A percentile compares a stretch with the other conserved stretches of the same genome.
phyloP scores from a whole-genome alignment of 2,797 vertebrate genomes.

The Xenentodon cancila region DNA sequence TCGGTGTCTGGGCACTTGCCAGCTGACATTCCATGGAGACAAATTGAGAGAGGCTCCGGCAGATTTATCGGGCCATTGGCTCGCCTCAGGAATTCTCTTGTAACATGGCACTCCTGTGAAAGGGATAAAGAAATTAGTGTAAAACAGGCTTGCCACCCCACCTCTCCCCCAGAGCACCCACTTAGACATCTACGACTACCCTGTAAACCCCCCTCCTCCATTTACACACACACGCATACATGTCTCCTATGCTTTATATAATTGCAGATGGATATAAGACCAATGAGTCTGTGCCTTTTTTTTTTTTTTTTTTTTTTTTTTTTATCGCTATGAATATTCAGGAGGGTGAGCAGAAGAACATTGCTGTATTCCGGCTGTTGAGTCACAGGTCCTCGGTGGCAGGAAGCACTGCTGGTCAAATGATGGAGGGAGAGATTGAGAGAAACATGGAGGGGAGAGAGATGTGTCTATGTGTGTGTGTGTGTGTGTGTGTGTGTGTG shows the following conservation, averaged over 20 bases:
- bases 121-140: conserved; percentile 84
- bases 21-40: conserved; percentile 86
- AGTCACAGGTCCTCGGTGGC: conserved; percentile 84
- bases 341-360: conserved; percentile 72
- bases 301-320: conserved; percentile 73
- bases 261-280: conserved; percentile 60
- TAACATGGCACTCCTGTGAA: conserved; percentile 84
- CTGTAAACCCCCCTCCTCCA: conserved; percentile 12
- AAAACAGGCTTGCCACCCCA: conserved; percentile 65
- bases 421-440: conserved; percentile 71
- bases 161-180: conserved; percentile 48
- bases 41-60: conserved; percentile 81
- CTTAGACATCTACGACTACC: conserved; percentile 51
- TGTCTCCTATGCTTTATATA: conserved; percentile 49
- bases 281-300: conserved; percentile 69
- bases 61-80: conserved; percentile 85
- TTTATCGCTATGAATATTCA: conserved; percentile 81
- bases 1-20: conserved; percentile 81
- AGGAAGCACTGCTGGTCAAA: conserved; percentile 84
- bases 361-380: conserved; percentile 79
- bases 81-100: conserved; percentile 85
- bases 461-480: conserved; percentile 45
- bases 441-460: conserved; percentile 40
- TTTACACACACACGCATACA: conserved; percentile 14
- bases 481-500: conserved; percentile 70